phyloP scores from a whole-genome alignment of 2,888 invertebrate species.

The Melieria crassipennis region DNA sequence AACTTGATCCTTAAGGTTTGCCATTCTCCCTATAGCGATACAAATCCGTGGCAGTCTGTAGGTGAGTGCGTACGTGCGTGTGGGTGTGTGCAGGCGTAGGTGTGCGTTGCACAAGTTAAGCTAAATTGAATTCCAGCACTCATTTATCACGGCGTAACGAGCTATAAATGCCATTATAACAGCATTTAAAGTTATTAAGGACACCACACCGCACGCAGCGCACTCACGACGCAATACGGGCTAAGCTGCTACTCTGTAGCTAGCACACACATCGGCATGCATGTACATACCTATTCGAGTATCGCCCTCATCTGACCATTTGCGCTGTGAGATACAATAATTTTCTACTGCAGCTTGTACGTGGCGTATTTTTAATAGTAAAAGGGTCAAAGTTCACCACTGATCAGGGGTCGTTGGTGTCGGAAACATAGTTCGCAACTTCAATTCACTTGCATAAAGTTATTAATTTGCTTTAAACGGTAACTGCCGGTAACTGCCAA shows the following conservation, averaged over 20 bases:
- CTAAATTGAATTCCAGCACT: slow-evolving; percentile 30
- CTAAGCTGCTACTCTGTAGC: not conserved
- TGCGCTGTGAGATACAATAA: too few relatives aligned
- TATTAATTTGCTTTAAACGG: too few relatives aligned
- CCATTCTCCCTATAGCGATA: not conserved
- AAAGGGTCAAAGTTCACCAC: too few relatives aligned
- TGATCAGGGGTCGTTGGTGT: too few relatives aligned
- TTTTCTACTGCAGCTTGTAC: too few relatives aligned
- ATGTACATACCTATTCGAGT: not conserved
- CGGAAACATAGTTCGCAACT: too few relatives aligned
- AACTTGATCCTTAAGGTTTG: slow-evolving; percentile 27
- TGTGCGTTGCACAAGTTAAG: slow-evolving; percentile 6
- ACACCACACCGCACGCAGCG: too few relatives aligned
- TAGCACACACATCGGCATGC: not conserved
- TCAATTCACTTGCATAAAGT: too few relatives aligned
- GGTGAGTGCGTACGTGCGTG: slow-evolving; percentile 7
- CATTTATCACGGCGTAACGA: slow-evolving; percentile 34
- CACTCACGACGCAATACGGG: too few relatives aligned
- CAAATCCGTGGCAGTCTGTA: not conserved
- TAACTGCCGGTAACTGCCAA: too few relatives aligned
- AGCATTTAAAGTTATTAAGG: slow-evolving; percentile 32
- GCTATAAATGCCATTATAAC: slow-evolving; percentile 38
- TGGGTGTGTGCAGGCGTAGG: slow-evolving; percentile 14
- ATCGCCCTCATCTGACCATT: too few relatives aligned
- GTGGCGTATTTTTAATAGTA: too few relatives aligned